Conservation (phyloP, 2,113 vertebrate genomes). For the Microcebus murinus region DNA sequence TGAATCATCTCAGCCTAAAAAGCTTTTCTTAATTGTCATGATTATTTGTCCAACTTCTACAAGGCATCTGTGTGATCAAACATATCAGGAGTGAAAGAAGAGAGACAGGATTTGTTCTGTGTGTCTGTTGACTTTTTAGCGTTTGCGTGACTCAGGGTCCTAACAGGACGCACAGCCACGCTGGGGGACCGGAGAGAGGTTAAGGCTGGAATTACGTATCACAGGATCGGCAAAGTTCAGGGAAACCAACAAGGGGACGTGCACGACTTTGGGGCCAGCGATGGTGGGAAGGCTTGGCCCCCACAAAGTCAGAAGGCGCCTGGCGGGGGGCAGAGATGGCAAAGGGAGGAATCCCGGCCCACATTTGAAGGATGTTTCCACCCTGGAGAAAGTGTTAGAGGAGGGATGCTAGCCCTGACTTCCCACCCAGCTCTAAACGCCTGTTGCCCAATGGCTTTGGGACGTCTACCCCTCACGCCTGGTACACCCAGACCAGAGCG, state of each 20-base stretch:
- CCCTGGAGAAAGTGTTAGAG: rapidly evolving
- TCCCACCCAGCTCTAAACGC: too few relatives aligned
- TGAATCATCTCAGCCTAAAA: neutral
- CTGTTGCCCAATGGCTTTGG: neutral
- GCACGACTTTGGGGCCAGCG: neutral
- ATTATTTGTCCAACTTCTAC: neutral
- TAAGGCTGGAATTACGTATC: neutral
- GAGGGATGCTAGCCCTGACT: too few relatives aligned
- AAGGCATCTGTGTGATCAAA: too few relatives aligned
- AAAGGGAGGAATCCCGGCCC: neutral
- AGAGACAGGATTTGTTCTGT: rapidly evolving
- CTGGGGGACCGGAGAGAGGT: neutral
- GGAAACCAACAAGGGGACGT: neutral
- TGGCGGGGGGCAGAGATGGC: rapidly evolving
- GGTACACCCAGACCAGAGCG: neutral
- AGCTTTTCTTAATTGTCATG: neutral
- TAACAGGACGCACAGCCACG: too few relatives aligned
- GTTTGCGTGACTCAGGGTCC: neutral
- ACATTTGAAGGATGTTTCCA: neutral
- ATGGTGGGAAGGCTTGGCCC: neutral
- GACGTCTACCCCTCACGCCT: neutral
- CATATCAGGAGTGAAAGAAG: neutral
- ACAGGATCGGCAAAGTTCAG: neutral
- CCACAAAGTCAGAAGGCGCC: neutral
- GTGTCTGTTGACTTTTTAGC: neutral